phyloP scores from a whole-genome alignment of 2,888 invertebrate species.

The Carpatolechia fugitivella region DNA sequence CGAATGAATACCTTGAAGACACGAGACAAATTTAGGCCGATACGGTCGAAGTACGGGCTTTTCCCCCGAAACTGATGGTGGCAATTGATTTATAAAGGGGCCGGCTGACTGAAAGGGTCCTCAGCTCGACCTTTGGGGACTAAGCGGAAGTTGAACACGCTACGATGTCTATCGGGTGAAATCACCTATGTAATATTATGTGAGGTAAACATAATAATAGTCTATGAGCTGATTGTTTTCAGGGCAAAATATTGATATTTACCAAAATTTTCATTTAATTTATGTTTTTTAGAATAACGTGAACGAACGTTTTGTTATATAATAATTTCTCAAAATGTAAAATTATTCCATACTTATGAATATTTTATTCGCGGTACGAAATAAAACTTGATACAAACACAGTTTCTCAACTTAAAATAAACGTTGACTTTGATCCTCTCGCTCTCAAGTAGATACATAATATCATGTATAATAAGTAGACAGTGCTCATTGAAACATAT shows the following conservation, averaged over 20 bases:
- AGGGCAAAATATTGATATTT: too few relatives aligned
- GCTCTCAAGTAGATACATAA: not conserved
- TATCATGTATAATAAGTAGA: not conserved
- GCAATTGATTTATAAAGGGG: constrained; percentile 23
- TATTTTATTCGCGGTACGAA: too few relatives aligned
- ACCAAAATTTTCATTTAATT: too few relatives aligned
- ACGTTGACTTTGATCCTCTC: not conserved
- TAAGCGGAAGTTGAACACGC: constrained; percentile 28
- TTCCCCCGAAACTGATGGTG: constrained; percentile 11
- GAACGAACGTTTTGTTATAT: too few relatives aligned
- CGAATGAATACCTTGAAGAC: not conserved
- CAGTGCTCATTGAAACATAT: not conserved
- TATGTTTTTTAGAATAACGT: too few relatives aligned
- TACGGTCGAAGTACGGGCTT: not conserved
- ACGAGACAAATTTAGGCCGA: not conserved
- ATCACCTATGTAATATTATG: constrained; percentile 29
- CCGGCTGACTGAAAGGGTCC: constrained; percentile 18
- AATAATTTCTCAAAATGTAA: too few relatives aligned
- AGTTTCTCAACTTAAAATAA: not conserved
- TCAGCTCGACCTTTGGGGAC: constrained; percentile 20
- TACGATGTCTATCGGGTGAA: constrained; percentile 21
- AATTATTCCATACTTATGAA: too few relatives aligned
- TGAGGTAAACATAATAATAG: too few relatives aligned
- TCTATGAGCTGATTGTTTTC: too few relatives aligned
- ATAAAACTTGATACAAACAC: not conserved